These are phyloP conservation scores for Chrysolina oricalcia DNA, from an alignment of 2,888 invertebrate genomes.

Conservation along the genomic window DNA sequence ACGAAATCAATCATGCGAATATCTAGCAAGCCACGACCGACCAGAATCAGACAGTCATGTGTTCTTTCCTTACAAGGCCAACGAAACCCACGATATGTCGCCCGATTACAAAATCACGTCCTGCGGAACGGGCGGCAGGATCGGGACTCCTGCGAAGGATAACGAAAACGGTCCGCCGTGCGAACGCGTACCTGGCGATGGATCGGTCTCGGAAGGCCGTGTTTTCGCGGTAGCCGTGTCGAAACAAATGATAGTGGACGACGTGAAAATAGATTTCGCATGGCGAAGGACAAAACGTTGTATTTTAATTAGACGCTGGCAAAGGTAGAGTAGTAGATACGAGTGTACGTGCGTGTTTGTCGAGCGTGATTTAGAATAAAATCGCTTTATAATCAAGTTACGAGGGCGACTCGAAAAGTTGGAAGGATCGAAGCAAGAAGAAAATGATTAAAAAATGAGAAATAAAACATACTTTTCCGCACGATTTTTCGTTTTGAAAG, in stretches of 20 bases:
- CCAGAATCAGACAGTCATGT: constrained; percentile 66
- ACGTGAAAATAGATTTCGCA: constrained; percentile 5
- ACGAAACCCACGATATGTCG: constrained; percentile 57
- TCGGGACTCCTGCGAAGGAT: constrained; percentile 28
- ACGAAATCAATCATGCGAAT: constrained; percentile 60
- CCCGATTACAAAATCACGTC: constrained; percentile 25
- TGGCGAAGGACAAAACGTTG: constrained; percentile 19
- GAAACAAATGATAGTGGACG: constrained; percentile 27
- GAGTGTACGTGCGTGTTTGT: constrained; percentile 12
- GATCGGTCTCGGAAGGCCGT: not conserved
- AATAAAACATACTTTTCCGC: too few species aligned
- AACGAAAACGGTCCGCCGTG: not conserved
- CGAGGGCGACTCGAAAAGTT: not conserved
- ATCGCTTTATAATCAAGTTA: constrained; percentile 12
- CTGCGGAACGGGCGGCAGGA: constrained; percentile 39
- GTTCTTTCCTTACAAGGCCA: constrained; percentile 65
- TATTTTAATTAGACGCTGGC: constrained; percentile 28
- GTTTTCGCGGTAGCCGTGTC: not conserved
- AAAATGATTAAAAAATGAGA: too few species aligned
- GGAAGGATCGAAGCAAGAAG: not conserved
- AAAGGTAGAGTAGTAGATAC: constrained; percentile 23
- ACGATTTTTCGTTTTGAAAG: too few species aligned
- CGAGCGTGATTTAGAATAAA: not conserved
- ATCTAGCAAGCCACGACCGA: constrained; percentile 63
- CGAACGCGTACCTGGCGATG: not conserved